Conservation (phyloP, 2,888 invertebrate species). For the Liopterus haemorrhoidalis region DNA sequence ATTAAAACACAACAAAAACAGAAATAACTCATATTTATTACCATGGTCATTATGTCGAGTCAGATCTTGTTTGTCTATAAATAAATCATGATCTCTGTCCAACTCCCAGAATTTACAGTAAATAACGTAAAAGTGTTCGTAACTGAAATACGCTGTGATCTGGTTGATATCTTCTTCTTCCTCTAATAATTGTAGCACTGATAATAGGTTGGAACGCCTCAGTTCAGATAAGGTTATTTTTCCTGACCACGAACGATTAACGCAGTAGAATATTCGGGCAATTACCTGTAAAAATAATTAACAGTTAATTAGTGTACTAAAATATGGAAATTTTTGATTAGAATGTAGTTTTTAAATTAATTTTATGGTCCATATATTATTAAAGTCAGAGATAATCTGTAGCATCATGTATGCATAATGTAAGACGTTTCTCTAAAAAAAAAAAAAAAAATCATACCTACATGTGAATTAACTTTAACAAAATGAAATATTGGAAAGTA, state of each 20-base stretch:
- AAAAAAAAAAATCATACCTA: too few relatives aligned
- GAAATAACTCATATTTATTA: conserved; percentile 44
- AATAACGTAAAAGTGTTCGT: conserved; percentile 99
- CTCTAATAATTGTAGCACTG: conserved; percentile 75
- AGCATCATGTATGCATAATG: neutral
- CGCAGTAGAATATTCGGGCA: conserved; percentile 94
- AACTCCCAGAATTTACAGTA: conserved; percentile 99
- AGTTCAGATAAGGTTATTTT: conserved; percentile 83
- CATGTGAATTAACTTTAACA: too few relatives aligned
- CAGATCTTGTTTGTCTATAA: conserved; percentile 90
- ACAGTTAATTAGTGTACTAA: neutral
- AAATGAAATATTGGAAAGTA: too few relatives aligned
- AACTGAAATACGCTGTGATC: conserved; percentile 85
- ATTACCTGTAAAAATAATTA: conserved; percentile 64
- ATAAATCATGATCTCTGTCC: conserved; percentile 95
- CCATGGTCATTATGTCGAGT: conserved; percentile 94
- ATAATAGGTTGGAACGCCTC: conserved; percentile 82
- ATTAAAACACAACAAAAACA: conserved; percentile 8
- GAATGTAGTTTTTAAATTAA: too few relatives aligned
- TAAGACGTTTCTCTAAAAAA: neutral
- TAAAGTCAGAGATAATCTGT: neutral
- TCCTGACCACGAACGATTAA: conserved; percentile 96
- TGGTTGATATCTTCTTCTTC: conserved; percentile 97
- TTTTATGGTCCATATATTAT: too few relatives aligned
- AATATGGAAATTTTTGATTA: too few relatives aligned